A percentile compares a stretch with the other conserved stretches of the same genome.
These are phyloP conservation scores for Sthenelais limicola DNA, from an alignment of 2,888 invertebrate species.

Conservation along the genomic window DNA sequence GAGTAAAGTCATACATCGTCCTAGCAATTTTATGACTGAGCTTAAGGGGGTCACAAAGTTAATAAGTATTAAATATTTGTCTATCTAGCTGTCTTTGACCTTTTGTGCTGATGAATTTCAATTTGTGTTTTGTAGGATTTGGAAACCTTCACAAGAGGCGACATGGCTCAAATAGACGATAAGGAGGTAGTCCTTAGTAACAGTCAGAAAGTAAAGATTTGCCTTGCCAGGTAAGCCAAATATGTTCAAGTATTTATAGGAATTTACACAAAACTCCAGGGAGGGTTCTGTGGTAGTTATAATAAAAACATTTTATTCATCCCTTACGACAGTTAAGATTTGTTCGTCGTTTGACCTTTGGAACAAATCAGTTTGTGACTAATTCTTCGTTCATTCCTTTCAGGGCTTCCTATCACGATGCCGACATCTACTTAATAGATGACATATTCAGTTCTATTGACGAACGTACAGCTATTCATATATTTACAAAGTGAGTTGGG, in stretches of 20 bases:
- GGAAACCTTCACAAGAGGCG: conserved; percentile 55
- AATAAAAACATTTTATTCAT: no score
- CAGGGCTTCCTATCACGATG: conserved; percentile 59
- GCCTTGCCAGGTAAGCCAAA: conserved; percentile 55
- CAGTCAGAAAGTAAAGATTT: conserved; percentile 56
- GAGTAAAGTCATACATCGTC: no score
- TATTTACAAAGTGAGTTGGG: conserved; percentile 54
- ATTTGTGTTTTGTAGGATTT: conserved; percentile 51
- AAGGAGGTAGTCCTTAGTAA: conserved; percentile 53
- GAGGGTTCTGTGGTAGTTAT: no score
- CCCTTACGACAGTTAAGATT: no score
- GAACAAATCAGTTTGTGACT: neutral
- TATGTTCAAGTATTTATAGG: no score
- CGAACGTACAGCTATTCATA: conserved; percentile 55
- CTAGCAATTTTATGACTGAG: no score
- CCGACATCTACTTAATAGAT: conserved; percentile 58
- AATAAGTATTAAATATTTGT: no score
- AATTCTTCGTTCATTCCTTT: neutral
- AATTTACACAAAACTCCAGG: no score
- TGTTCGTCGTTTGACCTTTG: neutral
- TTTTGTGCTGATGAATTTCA: no score
- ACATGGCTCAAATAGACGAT: conserved; percentile 57
- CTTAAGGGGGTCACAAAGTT: no score
- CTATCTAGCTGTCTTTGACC: no score
- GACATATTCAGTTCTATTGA: conserved; percentile 57